Base-by-base conservation (phyloP, 1,140 invertebrate genomes). In the Trichomalopsis sarcophagae region DNA sequence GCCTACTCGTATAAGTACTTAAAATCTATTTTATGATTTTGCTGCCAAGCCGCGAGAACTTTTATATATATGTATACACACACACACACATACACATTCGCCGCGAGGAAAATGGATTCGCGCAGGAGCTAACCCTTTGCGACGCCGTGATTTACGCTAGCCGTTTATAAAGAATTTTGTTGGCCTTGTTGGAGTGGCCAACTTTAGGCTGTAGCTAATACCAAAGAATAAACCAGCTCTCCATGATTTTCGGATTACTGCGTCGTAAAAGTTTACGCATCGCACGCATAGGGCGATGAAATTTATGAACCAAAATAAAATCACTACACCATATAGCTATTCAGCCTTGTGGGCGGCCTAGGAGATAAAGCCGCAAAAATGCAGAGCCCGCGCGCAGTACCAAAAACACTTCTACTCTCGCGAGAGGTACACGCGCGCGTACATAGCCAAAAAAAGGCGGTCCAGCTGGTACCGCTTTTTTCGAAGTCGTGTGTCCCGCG, bases 11-110 rank as follows among this genome's bases (percentile, higher is more conserved):
- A 71, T 79, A 78, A 80, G 76, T 80, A 30, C 77, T 80, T 75
- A 55, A 80, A 84, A 84, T 84, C 77, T 75, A 84, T 84, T 84
- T 84, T 84, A 84, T 80, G 83, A 75, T 80, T 74, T 84, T 74
- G 40, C 75, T 55, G 10, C n/a, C 81, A n/a, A 47, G 23, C 68
- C 10, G 68, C 68, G 27, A 71, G 68, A 11, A 36, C 50, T n/a
- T 50, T 0, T 76, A 40, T 74, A 74, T 40, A 74, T 17, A 74
- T 14, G 4, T 69, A 69, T 69, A 69, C 1, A 40, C 2, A 40
- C 2, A 27, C 2, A 40, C 2, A 40, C 1, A 9, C 1, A 33
- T 33, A 33, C 2, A 33, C 1, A 33, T 33, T 33, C 50, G 14
- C n/a, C 40, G 1, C 2, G 6, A 5, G 10, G 55, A 9, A 77